phyloP scores from a whole-genome alignment of 2,113 vertebrate genomes.

The Hippocampus abdominalis region DNA sequence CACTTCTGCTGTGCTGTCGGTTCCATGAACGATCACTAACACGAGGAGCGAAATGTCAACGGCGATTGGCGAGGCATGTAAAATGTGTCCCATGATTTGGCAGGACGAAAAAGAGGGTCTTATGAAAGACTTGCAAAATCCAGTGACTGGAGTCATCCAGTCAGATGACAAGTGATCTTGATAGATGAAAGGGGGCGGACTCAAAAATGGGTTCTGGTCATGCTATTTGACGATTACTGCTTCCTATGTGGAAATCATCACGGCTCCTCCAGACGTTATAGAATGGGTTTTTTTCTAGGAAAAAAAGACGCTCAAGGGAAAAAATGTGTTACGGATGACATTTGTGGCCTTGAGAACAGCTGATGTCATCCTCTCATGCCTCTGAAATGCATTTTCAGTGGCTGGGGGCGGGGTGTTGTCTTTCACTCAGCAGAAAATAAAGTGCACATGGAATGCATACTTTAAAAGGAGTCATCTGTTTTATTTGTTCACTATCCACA shows the following conservation, averaged over 20 bases:
- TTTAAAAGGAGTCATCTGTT: neutral
- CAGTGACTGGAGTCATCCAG: neutral
- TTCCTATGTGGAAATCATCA: neutral
- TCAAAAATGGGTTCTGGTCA: neutral
- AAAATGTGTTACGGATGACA: neutral
- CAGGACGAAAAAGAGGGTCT: constrained; percentile 25
- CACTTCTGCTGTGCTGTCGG: constrained; percentile 30
- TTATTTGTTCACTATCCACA: too few relatives aligned
- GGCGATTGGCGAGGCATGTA: constrained; percentile 29
- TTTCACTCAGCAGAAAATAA: neutral
- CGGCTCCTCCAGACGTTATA: neutral
- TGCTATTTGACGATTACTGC: neutral
- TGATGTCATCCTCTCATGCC: neutral
- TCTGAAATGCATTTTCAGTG: neutral
- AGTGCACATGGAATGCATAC: neutral
- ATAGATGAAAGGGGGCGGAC: neutral
- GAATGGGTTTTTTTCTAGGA: neutral
- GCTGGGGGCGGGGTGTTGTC: neutral
- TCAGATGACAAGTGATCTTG: constrained; percentile 16
- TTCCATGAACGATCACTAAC: constrained; percentile 45
- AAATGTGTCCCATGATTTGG: constrained; percentile 41
- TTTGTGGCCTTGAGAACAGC: neutral
- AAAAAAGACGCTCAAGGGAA: neutral
- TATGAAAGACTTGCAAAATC: constrained; percentile 22
- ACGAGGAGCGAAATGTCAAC: constrained; percentile 48